A percentile compares a stretch with the other conserved stretches of the same genome.
Conservation (phyloP, 1,140 invertebrate species). For the Hypothenemus hampei region DNA sequence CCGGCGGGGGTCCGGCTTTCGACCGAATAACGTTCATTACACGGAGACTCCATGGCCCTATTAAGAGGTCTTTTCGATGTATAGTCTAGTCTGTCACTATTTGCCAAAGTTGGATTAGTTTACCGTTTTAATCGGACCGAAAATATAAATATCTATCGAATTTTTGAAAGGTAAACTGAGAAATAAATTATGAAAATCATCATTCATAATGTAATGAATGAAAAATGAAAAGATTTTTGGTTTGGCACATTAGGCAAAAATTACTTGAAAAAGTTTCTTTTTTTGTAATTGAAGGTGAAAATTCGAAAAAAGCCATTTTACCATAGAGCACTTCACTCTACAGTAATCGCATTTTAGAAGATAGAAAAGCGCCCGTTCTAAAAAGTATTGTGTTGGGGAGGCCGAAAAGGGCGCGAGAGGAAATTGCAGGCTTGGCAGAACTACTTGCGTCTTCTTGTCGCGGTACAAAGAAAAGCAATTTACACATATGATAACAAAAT, state of each 20-base stretch:
- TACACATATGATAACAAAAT: constrained; percentile 18
- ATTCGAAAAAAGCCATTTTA: constrained; percentile 9
- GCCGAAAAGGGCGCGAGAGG: constrained; percentile 12
- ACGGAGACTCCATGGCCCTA: constrained; percentile 10
- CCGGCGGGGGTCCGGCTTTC: constrained; percentile 2
- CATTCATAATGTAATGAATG: no score
- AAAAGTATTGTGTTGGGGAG: constrained; percentile 13
- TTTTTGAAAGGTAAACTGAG: constrained; percentile 4
- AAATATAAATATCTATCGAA: constrained; percentile 8
- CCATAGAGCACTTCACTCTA: constrained; percentile 15
- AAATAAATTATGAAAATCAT: no score
- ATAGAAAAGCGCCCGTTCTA: constrained; percentile 14
- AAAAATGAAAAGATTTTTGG: no score
- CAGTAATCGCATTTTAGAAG: constrained; percentile 19
- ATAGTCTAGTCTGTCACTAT: no score
- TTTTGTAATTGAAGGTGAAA: no score
- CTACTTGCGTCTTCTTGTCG: constrained; percentile 10
- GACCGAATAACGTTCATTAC: constrained; percentile 6
- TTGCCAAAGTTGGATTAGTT: no score
- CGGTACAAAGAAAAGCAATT: constrained; percentile 19
- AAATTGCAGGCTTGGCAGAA: constrained; percentile 16
- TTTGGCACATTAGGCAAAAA: no score
- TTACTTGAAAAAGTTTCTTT: no score
- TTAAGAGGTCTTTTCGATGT: constrained; percentile 6
- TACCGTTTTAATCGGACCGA: no score